These are phyloP conservation scores for Molorchus minor DNA, from an alignment of 2,888 invertebrate species.

Conservation along the genomic window DNA sequence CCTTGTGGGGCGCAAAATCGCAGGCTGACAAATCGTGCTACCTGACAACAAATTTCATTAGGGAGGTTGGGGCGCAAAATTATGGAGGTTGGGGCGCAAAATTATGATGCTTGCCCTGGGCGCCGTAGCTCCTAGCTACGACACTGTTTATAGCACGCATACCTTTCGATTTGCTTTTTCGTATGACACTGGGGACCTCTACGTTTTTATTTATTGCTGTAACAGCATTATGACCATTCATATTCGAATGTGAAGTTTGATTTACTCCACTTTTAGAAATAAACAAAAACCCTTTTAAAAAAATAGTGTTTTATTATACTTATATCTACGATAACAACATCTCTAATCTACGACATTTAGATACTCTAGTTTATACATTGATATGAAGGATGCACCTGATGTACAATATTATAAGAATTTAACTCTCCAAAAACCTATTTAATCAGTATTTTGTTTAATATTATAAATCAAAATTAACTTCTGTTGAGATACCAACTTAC, in stretches of 20 bases:
- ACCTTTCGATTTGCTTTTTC: too few relatives aligned
- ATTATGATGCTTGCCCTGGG: too few relatives aligned
- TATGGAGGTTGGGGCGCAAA: too few relatives aligned
- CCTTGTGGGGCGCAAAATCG: too few relatives aligned
- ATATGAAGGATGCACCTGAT: constrained; percentile 14
- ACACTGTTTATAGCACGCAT: background rate
- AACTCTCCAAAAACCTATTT: background rate
- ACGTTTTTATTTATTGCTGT: background rate
- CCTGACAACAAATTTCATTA: too few relatives aligned
- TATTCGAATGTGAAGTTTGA: background rate
- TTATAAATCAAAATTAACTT: background rate
- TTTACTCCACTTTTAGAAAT: background rate
- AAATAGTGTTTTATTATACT: constrained; percentile 18
- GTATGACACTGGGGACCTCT: background rate
- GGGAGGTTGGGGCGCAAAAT: too few relatives aligned
- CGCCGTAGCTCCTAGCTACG: too few relatives aligned
- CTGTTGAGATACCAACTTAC: background rate
- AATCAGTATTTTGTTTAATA: background rate
- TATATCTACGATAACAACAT: background rate
- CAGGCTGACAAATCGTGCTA: too few relatives aligned
- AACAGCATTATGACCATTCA: background rate
- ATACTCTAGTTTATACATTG: constrained; percentile 24
- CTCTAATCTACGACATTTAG: constrained; percentile 18
- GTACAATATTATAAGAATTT: constrained; percentile 11
- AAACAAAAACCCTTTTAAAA: constrained; percentile 8